Conservation (phyloP, 1,140 invertebrate species). For the Oryzaephilus surinamensis region DNA sequence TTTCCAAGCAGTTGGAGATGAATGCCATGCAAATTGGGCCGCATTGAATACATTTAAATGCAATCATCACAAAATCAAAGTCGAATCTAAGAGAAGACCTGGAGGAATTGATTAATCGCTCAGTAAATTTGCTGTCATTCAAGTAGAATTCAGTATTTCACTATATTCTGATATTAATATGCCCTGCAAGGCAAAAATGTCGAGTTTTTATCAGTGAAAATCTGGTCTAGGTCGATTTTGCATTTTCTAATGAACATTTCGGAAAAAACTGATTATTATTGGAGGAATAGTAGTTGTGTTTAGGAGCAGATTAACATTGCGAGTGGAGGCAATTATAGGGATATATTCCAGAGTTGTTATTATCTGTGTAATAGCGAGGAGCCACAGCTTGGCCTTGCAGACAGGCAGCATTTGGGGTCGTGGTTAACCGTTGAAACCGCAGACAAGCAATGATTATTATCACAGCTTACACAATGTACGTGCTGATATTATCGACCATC, state of each 20-base stretch:
- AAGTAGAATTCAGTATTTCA: no score
- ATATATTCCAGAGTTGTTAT: conserved; percentile 25
- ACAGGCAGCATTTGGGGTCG: conserved; percentile 19
- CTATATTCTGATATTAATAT: no score
- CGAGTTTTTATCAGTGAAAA: no score
- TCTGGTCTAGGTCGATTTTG: no score
- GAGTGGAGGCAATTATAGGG: conserved; percentile 26
- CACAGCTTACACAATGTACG: conserved; percentile 6
- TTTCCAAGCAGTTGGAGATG: conserved; percentile 37
- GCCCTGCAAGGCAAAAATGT: no score
- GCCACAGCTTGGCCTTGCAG: conserved; percentile 21
- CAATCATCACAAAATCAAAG: conserved; percentile 1
- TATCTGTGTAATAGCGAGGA: conserved; percentile 23
- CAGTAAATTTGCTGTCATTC: no score
- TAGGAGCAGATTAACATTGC: conserved; percentile 20
- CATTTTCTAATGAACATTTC: no score
- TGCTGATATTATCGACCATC: conserved; percentile 13
- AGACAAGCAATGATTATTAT: conserved; percentile 26
- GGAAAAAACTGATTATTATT: no score
- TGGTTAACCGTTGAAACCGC: conserved; percentile 22
- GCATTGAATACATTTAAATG: conserved; percentile 12
- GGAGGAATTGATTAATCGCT: no score
- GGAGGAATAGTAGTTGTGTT: no score
- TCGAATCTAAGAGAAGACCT: no score
- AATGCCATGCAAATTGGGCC: conserved; percentile 37